These are phyloP conservation scores for Bombyx huttoni DNA, from an alignment of 2,888 invertebrate species.

Conservation along the genomic window DNA sequence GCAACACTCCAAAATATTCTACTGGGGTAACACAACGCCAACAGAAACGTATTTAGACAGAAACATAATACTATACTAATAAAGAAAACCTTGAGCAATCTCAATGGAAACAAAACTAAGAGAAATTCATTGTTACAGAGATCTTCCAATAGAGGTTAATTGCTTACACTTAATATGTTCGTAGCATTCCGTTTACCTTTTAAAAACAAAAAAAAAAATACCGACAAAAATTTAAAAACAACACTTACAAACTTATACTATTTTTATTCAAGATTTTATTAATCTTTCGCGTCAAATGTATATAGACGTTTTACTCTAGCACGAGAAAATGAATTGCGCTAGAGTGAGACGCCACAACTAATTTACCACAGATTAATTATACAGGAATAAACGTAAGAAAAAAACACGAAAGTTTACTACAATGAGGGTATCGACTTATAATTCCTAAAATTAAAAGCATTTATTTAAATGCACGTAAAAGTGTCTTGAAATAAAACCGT, in stretches of 20 bases:
- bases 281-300: not conserved
- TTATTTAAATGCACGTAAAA: not conserved
- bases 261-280: constrained; percentile 12
- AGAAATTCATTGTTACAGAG: constrained; percentile 46
- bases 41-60: not conserved
- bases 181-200: constrained; percentile 22
- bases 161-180: constrained; percentile 5
- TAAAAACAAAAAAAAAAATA: constrained; percentile 25
- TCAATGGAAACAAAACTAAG: constrained; percentile 16
- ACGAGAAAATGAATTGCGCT: not conserved
- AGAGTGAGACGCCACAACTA: not conserved
- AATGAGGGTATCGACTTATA: too few species aligned
- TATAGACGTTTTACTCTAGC: not conserved
- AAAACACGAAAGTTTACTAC: too few species aligned
- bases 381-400: too few species aligned
- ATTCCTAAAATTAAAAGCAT: not conserved
- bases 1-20: not conserved
- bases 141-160: constrained; percentile 9
- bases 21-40: not conserved
- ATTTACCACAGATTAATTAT: not conserved
- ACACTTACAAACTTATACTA: constrained; percentile 21
- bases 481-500: not conserved
- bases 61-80: constrained; percentile 1
- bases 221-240: constrained; percentile 11
- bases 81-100: constrained; percentile 38